A percentile compares a stretch with the other conserved stretches of the same genome.
Conservation (phyloP, 2,113 vertebrate genomes). For the Lepus americanus region DNA sequence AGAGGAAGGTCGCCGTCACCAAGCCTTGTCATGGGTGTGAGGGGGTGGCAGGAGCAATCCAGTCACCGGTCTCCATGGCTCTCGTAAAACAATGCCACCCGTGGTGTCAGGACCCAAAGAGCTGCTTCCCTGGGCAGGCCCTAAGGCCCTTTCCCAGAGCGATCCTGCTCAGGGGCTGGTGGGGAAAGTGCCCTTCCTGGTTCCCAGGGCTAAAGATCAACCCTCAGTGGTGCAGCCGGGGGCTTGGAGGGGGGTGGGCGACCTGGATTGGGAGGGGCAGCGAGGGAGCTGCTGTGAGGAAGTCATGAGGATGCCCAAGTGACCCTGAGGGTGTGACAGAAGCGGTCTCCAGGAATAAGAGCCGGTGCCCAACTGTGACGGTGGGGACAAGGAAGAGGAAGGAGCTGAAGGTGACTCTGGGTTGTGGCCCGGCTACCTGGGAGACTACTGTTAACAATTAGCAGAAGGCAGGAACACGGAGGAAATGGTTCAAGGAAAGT, state of each 20-base stretch:
- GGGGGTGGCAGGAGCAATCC: neutral
- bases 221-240: neutral
- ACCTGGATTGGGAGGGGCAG: neutral
- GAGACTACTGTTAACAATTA: neutral
- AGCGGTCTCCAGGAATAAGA: neutral
- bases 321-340: neutral
- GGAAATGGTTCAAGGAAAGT: neutral
- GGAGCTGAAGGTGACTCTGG: neutral
- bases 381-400: neutral
- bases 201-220: neutral
- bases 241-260: neutral
- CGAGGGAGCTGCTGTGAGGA: neutral
- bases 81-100: neutral
- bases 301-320: neutral
- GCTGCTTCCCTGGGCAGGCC: neutral
- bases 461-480: neutral
- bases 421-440: neutral
- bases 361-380: neutral
- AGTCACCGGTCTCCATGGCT: neutral
- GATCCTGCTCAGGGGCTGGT: neutral
- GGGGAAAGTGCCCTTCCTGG: neutral
- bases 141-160: neutral
- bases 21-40: neutral
- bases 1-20: neutral
- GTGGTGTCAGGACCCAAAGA: neutral